phyloP scores from a whole-genome alignment of 2,888 invertebrate genomes.

The Microplitis manilae region DNA sequence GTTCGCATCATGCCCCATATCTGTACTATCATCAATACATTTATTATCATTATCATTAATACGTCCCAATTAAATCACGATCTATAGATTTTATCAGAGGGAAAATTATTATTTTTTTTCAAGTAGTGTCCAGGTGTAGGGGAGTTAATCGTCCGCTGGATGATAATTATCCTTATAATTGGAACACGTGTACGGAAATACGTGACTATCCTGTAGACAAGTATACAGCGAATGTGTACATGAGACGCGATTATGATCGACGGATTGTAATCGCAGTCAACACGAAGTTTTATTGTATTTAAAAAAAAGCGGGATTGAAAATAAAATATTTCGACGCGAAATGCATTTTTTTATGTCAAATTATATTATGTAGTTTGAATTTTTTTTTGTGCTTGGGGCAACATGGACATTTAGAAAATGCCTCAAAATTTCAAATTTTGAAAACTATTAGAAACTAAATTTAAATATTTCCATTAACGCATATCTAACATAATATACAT shows the following conservation, averaged over 20 bases:
- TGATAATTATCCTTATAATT: constrained; percentile 49
- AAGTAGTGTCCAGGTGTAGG: background rate
- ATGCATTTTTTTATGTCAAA: background rate
- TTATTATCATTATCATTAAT: constrained; percentile 62
- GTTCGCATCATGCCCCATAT: constrained; percentile 41
- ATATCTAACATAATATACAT: too few relatives aligned
- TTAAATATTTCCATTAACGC: too few relatives aligned
- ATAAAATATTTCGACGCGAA: too few relatives aligned
- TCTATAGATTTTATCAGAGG: background rate
- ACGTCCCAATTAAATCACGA: background rate
- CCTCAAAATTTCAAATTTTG: too few relatives aligned
- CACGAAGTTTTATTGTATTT: constrained; percentile 32
- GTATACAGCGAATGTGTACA: background rate
- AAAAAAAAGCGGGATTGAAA: background rate
- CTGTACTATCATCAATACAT: constrained; percentile 52
- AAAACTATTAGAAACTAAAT: too few relatives aligned
- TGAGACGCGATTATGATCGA: constrained; percentile 49
- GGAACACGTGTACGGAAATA: constrained; percentile 49
- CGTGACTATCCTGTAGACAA: constrained; percentile 31
- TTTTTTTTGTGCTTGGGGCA: too few relatives aligned
- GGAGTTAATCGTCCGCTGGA: constrained; percentile 39
- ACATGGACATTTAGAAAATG: too few relatives aligned
- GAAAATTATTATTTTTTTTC: background rate
- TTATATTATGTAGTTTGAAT: background rate
- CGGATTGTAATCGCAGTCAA: constrained; percentile 44